Conservation (phyloP, 2,797 vertebrate genomes). For the Botia almorhae region DNA sequence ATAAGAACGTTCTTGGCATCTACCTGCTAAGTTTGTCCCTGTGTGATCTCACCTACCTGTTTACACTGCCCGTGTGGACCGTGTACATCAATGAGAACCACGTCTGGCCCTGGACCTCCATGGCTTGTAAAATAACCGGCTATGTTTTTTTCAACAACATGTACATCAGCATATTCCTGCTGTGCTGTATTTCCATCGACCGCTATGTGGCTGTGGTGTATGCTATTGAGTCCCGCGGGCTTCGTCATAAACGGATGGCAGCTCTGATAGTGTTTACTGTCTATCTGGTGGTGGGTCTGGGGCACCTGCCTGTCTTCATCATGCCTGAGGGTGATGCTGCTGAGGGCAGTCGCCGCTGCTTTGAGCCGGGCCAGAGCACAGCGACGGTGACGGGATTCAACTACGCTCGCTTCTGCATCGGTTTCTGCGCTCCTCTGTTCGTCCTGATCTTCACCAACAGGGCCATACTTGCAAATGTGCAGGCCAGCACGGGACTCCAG, state of each 20-base stretch:
- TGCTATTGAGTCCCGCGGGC: conserved; percentile 79
- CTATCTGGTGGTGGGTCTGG: conserved; percentile 67
- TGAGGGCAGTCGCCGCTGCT: conserved; percentile 65
- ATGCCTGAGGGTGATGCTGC: conserved; percentile 43
- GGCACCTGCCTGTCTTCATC: conserved; percentile 76
- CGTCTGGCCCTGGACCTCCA: conserved; percentile 70
- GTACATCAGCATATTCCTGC: conserved; percentile 89
- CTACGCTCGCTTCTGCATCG: conserved; percentile 77
- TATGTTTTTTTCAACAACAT: conserved; percentile 94
- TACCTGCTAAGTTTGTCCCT: conserved; percentile 87
- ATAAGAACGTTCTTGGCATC: conserved; percentile 80
- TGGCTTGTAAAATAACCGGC: conserved; percentile 76
- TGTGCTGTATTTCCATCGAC: conserved; percentile 89
- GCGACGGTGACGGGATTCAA: conserved; percentile 66
- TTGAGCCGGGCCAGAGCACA: conserved; percentile 76
- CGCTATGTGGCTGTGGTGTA: conserved; percentile 84
- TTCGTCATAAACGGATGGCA: conserved; percentile 72
- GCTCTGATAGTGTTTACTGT: conserved; percentile 53
- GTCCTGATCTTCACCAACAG: conserved; percentile 80
- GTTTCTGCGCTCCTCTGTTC: conserved; percentile 81
- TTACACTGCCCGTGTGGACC: conserved; percentile 87
- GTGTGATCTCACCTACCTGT: conserved; percentile 86
- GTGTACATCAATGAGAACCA: conserved; percentile 75
- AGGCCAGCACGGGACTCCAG: conserved; percentile 75
- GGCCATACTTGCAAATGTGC: conserved; percentile 72